Evolutionary conservation across 1,140 invertebrate genomes (phyloP).

Genomic region (Drosophila lacertosa): DNA sequence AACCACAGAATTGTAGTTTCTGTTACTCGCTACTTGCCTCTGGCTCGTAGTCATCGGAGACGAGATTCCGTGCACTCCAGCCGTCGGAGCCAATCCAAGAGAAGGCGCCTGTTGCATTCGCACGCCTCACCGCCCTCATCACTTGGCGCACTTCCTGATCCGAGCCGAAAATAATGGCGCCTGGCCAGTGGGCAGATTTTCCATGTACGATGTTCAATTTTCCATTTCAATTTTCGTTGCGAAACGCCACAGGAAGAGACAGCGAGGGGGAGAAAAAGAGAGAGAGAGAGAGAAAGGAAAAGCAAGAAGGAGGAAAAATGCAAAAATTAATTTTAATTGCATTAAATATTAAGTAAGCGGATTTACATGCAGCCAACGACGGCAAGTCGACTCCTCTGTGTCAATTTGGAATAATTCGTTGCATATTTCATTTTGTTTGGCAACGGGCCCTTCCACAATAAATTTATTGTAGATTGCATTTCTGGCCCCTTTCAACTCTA

Average conservation of each 20-base stretch:
- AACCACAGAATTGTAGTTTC: constrained; percentile 26
- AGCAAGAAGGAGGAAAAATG: neutral
- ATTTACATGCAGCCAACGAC: neutral
- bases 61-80: constrained; percentile 94
- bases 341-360: constrained; percentile 24
- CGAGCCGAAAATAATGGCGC: constrained; percentile 97
- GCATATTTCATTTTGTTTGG: constrained; percentile 3
- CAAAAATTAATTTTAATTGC: constrained; percentile 52
- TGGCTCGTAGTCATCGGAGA: constrained; percentile 94
- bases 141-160: constrained; percentile 98
- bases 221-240: neutral
- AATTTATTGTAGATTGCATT: constrained; percentile 17
- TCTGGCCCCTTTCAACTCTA: too few species aligned
- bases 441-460: neutral
- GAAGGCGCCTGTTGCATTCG: constrained; percentile 95
- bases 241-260: neutral
- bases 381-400: neutral
- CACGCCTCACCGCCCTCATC: constrained; percentile 94
- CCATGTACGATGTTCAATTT: constrained; percentile 11
- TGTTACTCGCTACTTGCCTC: constrained; percentile 85
- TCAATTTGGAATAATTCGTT: constrained; percentile 8
- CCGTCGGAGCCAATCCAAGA: constrained; percentile 98
- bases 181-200: constrained; percentile 85
- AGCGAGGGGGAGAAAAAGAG: neutral
- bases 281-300: neutral